Evolutionary conservation across 2,797 vertebrate species (phyloP), one percentile per base, ranked within the genome.

Genomic region (Muscicapa comitata): DNA sequence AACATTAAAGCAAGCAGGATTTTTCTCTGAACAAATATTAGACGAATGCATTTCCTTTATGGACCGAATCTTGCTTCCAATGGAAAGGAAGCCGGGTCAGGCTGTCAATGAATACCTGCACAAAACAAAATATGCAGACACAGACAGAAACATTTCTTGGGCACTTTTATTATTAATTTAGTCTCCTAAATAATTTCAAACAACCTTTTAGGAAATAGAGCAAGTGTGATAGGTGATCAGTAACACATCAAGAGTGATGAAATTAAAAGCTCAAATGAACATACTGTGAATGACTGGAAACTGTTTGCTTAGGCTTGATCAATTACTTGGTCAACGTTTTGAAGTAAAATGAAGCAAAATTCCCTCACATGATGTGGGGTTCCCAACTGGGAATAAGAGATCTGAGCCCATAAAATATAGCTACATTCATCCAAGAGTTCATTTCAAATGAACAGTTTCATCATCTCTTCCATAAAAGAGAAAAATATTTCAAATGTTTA

Each of bases 401-500:
- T 86, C 17, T 31, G 48, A 88, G 75, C 54, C 70, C 73, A 95
- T 43, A 91, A 94, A 90, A 88, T 63, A 53, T 1, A 26, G 12
- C 37, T 70, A 12, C 5, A 1, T 77, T 95, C 65, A 67, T 72
- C 61, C 31, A 77, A 80, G 65, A 55, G 42, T 75, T 95, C 21
- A 51, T 78, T 90, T 91, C 58, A 74, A 89, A 91, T 57, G 0
- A 87, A 81, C n/a, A 75, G 50, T 74, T 91, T 75, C 53, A 76
- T 86, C 55, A 83, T 59, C 53, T 78, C 59, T 94, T 92, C 71
- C 55, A 71, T 86, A 92, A 95, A 93, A 93, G 67, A 87, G 78
- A 91, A 89, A 95, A 95, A 62, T 89, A 92, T 83, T 91, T 93
- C 13, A 66, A 28, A 86, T 67, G 29, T 78, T 94, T 93, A 74